Percentiles rank a stretch among this genome's conserved stretches.
These are phyloP conservation scores for Microplitis deprimator DNA, from an alignment of 2,888 invertebrate species.

Conservation along the genomic window DNA sequence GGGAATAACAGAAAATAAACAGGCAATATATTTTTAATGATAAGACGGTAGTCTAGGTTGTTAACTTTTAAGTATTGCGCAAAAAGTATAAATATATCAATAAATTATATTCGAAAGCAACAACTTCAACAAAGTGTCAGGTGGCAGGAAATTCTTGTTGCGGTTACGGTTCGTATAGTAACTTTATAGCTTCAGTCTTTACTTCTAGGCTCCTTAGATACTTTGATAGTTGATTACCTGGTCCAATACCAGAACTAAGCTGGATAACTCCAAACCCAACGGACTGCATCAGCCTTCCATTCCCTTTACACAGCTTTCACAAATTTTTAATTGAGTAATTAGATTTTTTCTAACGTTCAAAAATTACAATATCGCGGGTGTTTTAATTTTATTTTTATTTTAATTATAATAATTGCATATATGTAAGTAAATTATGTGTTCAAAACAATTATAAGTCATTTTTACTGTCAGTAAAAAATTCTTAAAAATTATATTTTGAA, in stretches of 20 bases:
- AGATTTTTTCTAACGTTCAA: too few species aligned
- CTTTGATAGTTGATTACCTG: too few species aligned
- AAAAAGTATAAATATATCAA: neutral
- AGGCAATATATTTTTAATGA: neutral
- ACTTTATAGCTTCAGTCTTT: constrained; percentile 37
- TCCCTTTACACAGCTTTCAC: neutral
- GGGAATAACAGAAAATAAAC: neutral
- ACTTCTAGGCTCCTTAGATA: neutral
- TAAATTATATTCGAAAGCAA: neutral
- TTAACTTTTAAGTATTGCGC: neutral
- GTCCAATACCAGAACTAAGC: neutral
- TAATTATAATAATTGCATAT: too few species aligned
- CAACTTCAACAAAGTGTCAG: neutral
- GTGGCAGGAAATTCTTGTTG: constrained; percentile 29
- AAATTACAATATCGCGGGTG: too few species aligned
- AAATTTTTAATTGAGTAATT: neutral
- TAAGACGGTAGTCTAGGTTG: neutral
- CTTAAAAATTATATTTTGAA: too few species aligned
- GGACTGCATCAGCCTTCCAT: neutral
- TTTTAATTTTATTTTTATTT: too few species aligned
- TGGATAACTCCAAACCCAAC: neutral
- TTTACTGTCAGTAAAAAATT: too few species aligned
- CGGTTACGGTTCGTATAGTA: constrained; percentile 44
- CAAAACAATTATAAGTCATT: too few species aligned
- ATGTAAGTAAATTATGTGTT: too few species aligned